Evolutionary conservation across 2,797 vertebrate species (phyloP).

Genomic region (Parauchenoglanis ngamensis): DNA sequence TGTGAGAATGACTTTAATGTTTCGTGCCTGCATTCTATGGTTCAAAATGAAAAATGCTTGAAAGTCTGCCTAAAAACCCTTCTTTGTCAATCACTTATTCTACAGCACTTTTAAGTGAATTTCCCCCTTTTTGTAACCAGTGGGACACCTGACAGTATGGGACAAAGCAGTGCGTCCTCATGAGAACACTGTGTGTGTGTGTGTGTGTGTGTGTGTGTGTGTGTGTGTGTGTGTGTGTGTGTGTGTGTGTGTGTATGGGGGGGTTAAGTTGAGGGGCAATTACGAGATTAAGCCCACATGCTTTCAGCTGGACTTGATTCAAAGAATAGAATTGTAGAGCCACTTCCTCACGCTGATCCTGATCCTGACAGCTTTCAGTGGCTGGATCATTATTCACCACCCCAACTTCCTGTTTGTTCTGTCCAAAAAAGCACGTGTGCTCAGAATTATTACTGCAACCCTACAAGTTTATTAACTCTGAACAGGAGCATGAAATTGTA

Average conservation of each 20-base stretch:
- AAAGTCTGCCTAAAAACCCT: slow-evolving; percentile 25
- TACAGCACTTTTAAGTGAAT: slow-evolving; percentile 50
- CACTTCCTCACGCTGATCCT: slow-evolving; percentile 77
- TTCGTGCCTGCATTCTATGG: slow-evolving; percentile 16
- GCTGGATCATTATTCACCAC: slow-evolving; percentile 79
- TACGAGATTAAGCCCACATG: slow-evolving; percentile 86
- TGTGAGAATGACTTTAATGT: slow-evolving; percentile 17
- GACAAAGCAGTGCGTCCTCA: slow-evolving; percentile 57
- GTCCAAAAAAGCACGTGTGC: slow-evolving; percentile 52
- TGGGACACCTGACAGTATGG: slow-evolving; percentile 70
- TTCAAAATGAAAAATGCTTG: slow-evolving; percentile 40
- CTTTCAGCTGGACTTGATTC: slow-evolving; percentile 77
- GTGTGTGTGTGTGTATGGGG: slow-evolving; percentile 22
- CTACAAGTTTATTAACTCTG: slow-evolving; percentile 65
- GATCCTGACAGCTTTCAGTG: slow-evolving; percentile 72
- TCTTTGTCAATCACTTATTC: slow-evolving; percentile 61
- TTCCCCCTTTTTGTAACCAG: slow-evolving; percentile 61
- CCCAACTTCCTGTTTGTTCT: slow-evolving; percentile 69
- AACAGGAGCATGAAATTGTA: slow-evolving; percentile 56
- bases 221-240: slow-evolving; percentile 48
- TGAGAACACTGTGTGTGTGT: slow-evolving; percentile 70
- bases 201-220: slow-evolving; percentile 56
- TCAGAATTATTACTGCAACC: slow-evolving; percentile 69
- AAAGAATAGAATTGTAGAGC: slow-evolving; percentile 80
- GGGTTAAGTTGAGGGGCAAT: slow-evolving; percentile 75